phyloP scores from a whole-genome alignment of 2,888 invertebrate species.

The Lycaena phlaeas region DNA sequence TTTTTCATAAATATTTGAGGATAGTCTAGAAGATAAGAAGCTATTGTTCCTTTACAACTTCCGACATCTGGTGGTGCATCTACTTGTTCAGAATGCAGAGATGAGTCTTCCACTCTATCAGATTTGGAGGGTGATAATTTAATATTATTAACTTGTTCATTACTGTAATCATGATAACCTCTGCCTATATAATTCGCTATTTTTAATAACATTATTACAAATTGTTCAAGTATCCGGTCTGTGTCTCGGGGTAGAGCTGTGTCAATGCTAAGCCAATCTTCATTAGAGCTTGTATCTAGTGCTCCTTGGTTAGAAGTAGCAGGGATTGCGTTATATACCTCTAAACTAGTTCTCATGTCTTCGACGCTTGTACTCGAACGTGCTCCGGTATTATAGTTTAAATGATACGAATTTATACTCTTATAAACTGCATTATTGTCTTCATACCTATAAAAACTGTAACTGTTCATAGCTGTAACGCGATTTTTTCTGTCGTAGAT shows the following conservation, averaged over 20 bases:
- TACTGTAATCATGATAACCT: slow-evolving; percentile 24
- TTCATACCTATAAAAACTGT: too few relatives aligned
- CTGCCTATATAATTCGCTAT: slow-evolving; percentile 40
- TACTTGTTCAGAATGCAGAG: slow-evolving; percentile 27
- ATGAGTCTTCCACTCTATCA: slow-evolving; percentile 20
- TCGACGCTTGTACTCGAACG: too few relatives aligned
- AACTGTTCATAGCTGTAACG: too few relatives aligned
- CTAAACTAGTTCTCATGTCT: too few relatives aligned
- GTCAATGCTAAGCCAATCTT: slow-evolving; percentile 51
- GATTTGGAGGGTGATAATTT: slow-evolving; percentile 3
- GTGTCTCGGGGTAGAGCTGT: slow-evolving; percentile 44
- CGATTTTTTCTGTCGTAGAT: too few relatives aligned
- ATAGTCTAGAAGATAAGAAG: slow-evolving; percentile 53
- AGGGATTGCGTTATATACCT: slow-evolving; percentile 24
- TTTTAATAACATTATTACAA: slow-evolving; percentile 50
- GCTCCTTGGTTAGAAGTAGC: slow-evolving; percentile 28
- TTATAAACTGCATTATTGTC: too few relatives aligned
- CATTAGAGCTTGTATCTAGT: slow-evolving; percentile 38
- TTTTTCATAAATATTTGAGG: slow-evolving; percentile 59
- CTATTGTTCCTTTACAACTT: slow-evolving; percentile 35
- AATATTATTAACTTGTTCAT: too few relatives aligned
- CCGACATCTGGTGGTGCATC: slow-evolving; percentile 44
- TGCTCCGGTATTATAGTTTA: too few relatives aligned
- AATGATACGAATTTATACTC: too few relatives aligned
- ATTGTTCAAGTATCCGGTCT: slow-evolving; percentile 59